Base-by-base conservation (phyloP, 1,140 invertebrate species). In the Pteromalus puparum region DNA sequence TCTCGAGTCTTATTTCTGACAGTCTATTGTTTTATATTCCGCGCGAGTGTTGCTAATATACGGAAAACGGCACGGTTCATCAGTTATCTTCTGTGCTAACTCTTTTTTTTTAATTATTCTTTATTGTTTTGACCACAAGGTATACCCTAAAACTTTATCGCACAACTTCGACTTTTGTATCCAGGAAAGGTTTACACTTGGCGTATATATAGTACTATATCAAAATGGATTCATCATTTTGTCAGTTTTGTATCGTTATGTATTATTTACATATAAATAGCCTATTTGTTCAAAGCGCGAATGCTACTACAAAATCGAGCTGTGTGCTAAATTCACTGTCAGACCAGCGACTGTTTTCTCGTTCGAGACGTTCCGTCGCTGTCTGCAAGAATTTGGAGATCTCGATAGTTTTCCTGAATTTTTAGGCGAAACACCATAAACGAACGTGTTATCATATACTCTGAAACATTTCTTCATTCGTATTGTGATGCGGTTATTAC, bases 1-100 rank as follows among this genome's bases (percentile, higher is more conserved):
- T 91, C 88, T 86, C 84, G 82, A 91, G 91, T 92, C 90, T 92
- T 90, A 89, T 90, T 85, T 88, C 82, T 73, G 86, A 78, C 87
- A 89, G 88, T 89, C 86, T 77, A 85, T 85, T 82, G 30, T 82
- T 81, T 82, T 13, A 38, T n/a, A 77, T 79, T 78, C 65, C 38
- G 84, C 34, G 68, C 24, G 24, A 30, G 24, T 81, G 34, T 73
- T 61, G 13, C 6, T 48, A 72, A 82, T 53, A 82, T 53, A 75
- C 77, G 78, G 38, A 70, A 83, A 83, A 80, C 77, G 81, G 78
- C 85, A 83, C 77, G 48, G 72, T 73, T 82, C n/a, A 81, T 86
- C n/a, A 65, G 70, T 82, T 34, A 75, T 73, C 65, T 26, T 77
- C n/a, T 68, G n/a, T 48, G 46, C 18, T 13, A 18, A 48, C 15